Conservation (phyloP, 2,797 vertebrate species). For the Meriones psammophilus region DNA sequence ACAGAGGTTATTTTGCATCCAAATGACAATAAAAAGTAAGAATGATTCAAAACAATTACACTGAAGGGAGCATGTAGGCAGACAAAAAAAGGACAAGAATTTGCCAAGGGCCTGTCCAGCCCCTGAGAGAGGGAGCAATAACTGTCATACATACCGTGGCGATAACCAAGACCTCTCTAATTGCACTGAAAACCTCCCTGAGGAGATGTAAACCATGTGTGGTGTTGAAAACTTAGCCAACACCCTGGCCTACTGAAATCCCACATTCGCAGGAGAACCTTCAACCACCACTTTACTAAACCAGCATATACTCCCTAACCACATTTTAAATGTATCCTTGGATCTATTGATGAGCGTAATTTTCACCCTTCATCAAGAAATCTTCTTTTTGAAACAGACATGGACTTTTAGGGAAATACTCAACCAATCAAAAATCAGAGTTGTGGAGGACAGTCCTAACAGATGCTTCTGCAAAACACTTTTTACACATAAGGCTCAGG, state of each 20-base stretch:
- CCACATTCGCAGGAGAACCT: neutral
- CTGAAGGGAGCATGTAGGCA: neutral
- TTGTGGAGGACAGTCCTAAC: neutral
- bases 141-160: neutral
- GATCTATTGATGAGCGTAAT: too few species aligned
- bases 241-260: neutral
- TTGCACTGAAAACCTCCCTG: neutral
- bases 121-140: neutral
- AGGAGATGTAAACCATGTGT: too few species aligned
- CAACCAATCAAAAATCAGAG: neutral
- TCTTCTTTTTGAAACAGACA: neutral
- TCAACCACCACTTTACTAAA: neutral
- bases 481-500: neutral
- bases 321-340: neutral
- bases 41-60: neutral
- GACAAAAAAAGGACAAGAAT: neutral
- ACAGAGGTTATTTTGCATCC: neutral
- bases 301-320: neutral
- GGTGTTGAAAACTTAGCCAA: neutral
- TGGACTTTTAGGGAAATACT: neutral
- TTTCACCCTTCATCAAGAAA: neutral
- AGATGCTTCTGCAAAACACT: neutral
- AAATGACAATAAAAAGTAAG: neutral
- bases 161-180: neutral
- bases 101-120: neutral